Conservation (phyloP, 1,140 invertebrate species). For the Drosophila funebris region DNA sequence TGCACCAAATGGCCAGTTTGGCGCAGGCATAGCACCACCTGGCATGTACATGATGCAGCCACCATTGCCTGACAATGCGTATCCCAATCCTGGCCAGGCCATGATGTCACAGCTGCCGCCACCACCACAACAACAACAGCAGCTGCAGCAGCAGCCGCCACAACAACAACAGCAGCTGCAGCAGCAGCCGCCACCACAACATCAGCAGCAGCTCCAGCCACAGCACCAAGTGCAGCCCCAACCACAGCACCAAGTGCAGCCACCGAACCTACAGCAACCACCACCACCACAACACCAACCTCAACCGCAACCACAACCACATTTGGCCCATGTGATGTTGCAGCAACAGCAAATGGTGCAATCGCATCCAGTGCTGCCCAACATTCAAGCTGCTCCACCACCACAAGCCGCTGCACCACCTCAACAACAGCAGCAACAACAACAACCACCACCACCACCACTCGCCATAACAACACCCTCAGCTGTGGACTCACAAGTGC, state of each 20-base stretch:
- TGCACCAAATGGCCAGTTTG: slow-evolving; percentile 38
- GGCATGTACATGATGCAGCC: slow-evolving; percentile 73
- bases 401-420: slow-evolving; percentile 29
- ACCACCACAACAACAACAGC: slow-evolving; percentile 25
- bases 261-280: slow-evolving; percentile 42
- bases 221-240: slow-evolving; percentile 31
- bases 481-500: slow-evolving; percentile 59
- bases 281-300: slow-evolving; percentile 24
- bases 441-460: slow-evolving; percentile 30
- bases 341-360: slow-evolving; percentile 77
- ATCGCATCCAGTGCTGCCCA: slow-evolving; percentile 60
- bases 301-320: slow-evolving; percentile 47
- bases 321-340: slow-evolving; percentile 82
- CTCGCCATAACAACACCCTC: slow-evolving; percentile 37
- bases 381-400: slow-evolving; percentile 29
- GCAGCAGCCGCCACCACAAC: slow-evolving; percentile 28
- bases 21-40: slow-evolving; percentile 49
- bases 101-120: slow-evolving; percentile 47
- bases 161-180: slow-evolving; percentile 77
- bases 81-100: slow-evolving; percentile 23
- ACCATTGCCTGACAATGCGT: slow-evolving; percentile 34
- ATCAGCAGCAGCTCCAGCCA: slow-evolving; percentile 34
- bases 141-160: slow-evolving; percentile 31
- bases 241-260: no score
- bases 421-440: slow-evolving; percentile 9